A percentile compares a stretch with the other conserved stretches of the same genome.
These are phyloP conservation scores for Phrynocephalus versicolor DNA, from an alignment of 2,113 vertebrate species.

Conservation along the genomic window DNA sequence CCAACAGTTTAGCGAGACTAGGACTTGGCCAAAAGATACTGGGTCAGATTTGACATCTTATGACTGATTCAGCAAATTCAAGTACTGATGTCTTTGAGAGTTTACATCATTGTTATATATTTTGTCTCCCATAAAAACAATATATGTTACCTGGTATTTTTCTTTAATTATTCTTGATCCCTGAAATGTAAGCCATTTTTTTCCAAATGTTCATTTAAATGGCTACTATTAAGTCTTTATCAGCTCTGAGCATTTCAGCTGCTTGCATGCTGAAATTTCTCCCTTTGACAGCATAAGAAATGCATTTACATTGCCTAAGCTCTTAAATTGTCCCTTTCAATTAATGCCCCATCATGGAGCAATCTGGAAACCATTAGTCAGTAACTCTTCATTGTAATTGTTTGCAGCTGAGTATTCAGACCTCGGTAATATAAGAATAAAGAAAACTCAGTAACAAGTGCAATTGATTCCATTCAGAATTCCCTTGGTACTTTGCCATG, in stretches of 20 bases:
- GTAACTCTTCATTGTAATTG: constrained; percentile 91
- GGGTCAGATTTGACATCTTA: constrained; percentile 26
- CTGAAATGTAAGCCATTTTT: constrained; percentile 65
- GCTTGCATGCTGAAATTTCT: constrained; percentile 77
- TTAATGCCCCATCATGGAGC: constrained; percentile 86
- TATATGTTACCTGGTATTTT: constrained; percentile 48
- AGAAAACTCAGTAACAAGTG: constrained; percentile 90
- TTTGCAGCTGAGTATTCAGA: constrained; percentile 93
- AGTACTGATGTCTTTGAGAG: not conserved
- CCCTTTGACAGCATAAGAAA: constrained; percentile 88
- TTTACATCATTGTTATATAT: constrained; percentile 36
- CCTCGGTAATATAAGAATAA: constrained; percentile 85
- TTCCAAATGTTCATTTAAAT: constrained; percentile 73
- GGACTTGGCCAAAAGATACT: not conserved
- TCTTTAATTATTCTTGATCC: constrained; percentile 70
- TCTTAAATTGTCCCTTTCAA: constrained; percentile 93
- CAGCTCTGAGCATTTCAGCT: constrained; percentile 76
- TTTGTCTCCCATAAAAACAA: constrained; percentile 44
- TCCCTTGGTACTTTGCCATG: constrained; percentile 88
- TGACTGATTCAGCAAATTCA: accelerated
- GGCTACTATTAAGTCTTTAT: constrained; percentile 80
- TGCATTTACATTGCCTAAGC: constrained; percentile 92
- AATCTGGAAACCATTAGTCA: constrained; percentile 96
- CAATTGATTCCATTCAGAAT: constrained; percentile 92
- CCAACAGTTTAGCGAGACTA: constrained; percentile 38